These are phyloP conservation scores for Chelon labrosus DNA, from an alignment of 2,797 vertebrate species.

Conservation along the genomic window DNA sequence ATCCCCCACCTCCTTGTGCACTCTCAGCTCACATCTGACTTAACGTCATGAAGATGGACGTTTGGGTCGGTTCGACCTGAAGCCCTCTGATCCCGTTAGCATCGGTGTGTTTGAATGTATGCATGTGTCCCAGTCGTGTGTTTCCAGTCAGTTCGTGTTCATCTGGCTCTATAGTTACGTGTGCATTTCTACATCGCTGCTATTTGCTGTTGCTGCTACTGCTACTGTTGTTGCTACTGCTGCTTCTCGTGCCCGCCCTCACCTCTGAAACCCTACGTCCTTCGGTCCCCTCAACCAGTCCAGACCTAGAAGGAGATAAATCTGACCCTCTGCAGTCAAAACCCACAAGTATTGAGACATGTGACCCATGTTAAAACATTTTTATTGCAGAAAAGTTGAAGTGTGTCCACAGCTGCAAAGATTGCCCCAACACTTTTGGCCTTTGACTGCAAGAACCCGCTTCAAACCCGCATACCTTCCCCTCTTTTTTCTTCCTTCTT, in stretches of 20 bases:
- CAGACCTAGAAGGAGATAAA: slow-evolving; percentile 35
- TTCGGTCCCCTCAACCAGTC: slow-evolving; percentile 17
- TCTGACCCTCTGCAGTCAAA: slow-evolving; percentile 59
- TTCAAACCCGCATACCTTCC: slow-evolving; percentile 26
- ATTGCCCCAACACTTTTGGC: slow-evolving; percentile 43
- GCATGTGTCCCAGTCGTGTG: slow-evolving; percentile 23
- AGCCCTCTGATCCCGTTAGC: slow-evolving; percentile 3
- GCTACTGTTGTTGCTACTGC: slow-evolving; percentile 81
- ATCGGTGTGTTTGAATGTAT: slow-evolving; percentile 52
- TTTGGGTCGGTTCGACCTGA: not conserved
- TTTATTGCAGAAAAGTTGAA: not conserved
- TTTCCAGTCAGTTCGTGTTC: slow-evolving; percentile 19
- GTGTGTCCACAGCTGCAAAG: not conserved
- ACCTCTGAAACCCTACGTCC: slow-evolving; percentile 16
- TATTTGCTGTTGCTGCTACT: slow-evolving; percentile 78
- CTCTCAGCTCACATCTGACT: slow-evolving; percentile 1
- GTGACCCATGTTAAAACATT: not conserved
- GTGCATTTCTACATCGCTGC: slow-evolving; percentile 77
- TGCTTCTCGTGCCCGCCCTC: slow-evolving; percentile 60
- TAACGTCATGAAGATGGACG: not conserved
- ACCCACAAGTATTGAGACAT: slow-evolving; percentile 51
- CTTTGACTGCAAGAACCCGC: slow-evolving; percentile 55
- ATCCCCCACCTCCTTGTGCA: not conserved
- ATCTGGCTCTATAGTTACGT: slow-evolving; percentile 26
- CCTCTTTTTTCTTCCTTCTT: not conserved